These are phyloP conservation scores for Hippocampus guttulatus DNA, from an alignment of 2,113 vertebrate species.

Conservation along the genomic window DNA sequence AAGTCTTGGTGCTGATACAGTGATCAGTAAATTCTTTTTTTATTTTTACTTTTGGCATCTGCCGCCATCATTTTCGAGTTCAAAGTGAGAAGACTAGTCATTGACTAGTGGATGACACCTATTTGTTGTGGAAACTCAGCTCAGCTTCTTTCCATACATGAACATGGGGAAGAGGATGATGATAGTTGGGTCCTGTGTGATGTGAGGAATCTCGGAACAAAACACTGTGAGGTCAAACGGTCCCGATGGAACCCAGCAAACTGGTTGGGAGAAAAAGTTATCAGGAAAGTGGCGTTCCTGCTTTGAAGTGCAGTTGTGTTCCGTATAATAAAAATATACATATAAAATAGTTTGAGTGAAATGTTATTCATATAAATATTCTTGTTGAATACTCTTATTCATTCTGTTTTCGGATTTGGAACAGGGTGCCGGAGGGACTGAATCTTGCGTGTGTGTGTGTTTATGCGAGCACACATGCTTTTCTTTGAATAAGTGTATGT, in stretches of 20 bases:
- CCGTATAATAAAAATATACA: not conserved
- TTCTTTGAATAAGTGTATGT: not conserved
- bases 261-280: not conserved
- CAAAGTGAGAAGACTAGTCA: not conserved
- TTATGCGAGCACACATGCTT: not conserved
- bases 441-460: not conserved
- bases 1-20: not conserved
- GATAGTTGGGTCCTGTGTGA: not conserved
- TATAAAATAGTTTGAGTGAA: not conserved
- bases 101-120: constrained; percentile 5
- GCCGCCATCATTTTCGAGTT: not conserved
- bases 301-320: too few relatives aligned
- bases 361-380: not conserved
- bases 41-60: not conserved
- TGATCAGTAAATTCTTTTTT: not conserved
- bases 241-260: not conserved
- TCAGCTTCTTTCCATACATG: constrained; percentile 38
- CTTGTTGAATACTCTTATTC: not conserved
- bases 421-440: not conserved
- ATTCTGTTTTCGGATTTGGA: not conserved
- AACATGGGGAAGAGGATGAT: constrained; percentile 2
- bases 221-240: not conserved
- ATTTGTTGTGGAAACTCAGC: constrained; percentile 67
- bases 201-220: not conserved
- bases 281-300: too few relatives aligned